Conservation (phyloP, 2,797 vertebrate genomes). For the Poecilia wingei region DNA sequence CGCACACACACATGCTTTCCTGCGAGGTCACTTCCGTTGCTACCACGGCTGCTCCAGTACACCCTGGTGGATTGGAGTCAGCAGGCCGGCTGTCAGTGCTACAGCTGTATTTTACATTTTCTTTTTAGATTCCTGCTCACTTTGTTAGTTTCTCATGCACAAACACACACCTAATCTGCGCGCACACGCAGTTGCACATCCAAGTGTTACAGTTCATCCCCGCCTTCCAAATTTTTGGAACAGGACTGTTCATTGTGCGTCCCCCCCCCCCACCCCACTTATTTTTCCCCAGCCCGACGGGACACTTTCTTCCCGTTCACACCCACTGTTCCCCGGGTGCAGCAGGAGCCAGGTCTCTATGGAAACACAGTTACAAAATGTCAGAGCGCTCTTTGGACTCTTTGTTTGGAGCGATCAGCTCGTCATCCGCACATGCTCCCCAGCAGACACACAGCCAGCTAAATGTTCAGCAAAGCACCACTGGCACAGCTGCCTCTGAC, state of each 20-base stretch:
- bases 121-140: slow-evolving; percentile 35
- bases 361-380: slow-evolving; percentile 78
- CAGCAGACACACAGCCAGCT: slow-evolving; percentile 50
- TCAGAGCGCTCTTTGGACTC: slow-evolving; percentile 79
- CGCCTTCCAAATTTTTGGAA: slow-evolving; percentile 64
- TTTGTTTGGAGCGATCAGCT: slow-evolving; percentile 70
- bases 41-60: slow-evolving; percentile 50
- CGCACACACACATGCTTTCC: slow-evolving; percentile 21
- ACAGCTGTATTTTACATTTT: slow-evolving; percentile 72
- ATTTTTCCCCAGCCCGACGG: slow-evolving; percentile 43
- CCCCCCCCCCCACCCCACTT: background rate
- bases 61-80: slow-evolving; percentile 69
- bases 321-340: slow-evolving; percentile 70
- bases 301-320: slow-evolving; percentile 75
- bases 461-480: slow-evolving; percentile 34
- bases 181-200: slow-evolving; percentile 43
- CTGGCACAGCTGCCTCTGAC: slow-evolving; percentile 51
- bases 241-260: slow-evolving; percentile 73
- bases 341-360: slow-evolving; percentile 78
- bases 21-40: slow-evolving; percentile 59
- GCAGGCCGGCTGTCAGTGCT: slow-evolving; percentile 64
- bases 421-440: slow-evolving; percentile 72
- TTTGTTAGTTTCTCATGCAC: slow-evolving; percentile 29
- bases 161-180: slow-evolving; percentile 10
- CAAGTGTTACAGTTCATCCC: slow-evolving; percentile 64